phyloP scores from a whole-genome alignment of 2,113 vertebrate species.

The Phyllostomus discolor region DNA sequence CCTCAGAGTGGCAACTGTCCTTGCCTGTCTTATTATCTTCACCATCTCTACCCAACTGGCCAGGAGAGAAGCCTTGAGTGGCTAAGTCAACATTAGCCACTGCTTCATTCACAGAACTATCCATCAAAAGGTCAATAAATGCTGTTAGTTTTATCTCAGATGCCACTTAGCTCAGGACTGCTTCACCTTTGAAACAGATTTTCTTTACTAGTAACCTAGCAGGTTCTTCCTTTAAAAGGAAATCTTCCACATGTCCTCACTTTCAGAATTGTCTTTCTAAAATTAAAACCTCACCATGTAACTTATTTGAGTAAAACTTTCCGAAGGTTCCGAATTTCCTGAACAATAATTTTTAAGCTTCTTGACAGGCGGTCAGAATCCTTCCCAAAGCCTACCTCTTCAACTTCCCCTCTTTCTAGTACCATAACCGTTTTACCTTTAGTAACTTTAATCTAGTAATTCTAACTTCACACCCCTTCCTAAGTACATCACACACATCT shows the following conservation, averaged over 20 bases:
- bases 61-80: background rate
- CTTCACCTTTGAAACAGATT: background rate
- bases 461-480: background rate
- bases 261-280: background rate
- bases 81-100: background rate
- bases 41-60: background rate
- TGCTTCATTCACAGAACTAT: background rate
- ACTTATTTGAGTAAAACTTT: background rate
- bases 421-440: background rate
- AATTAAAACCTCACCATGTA: background rate
- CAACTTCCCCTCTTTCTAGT: background rate
- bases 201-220: background rate
- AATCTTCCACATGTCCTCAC: background rate
- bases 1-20: background rate
- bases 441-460: background rate
- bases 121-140: background rate
- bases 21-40: background rate
- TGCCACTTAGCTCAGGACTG: background rate
- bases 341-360: background rate
- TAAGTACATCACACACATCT: background rate
- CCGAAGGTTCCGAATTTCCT: background rate
- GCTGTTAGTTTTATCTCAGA: background rate
- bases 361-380: background rate
- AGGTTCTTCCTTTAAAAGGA: background rate
- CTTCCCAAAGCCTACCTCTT: background rate